Conservation (phyloP, 1,140 invertebrate species). For the Drosophila oshimai region DNA sequence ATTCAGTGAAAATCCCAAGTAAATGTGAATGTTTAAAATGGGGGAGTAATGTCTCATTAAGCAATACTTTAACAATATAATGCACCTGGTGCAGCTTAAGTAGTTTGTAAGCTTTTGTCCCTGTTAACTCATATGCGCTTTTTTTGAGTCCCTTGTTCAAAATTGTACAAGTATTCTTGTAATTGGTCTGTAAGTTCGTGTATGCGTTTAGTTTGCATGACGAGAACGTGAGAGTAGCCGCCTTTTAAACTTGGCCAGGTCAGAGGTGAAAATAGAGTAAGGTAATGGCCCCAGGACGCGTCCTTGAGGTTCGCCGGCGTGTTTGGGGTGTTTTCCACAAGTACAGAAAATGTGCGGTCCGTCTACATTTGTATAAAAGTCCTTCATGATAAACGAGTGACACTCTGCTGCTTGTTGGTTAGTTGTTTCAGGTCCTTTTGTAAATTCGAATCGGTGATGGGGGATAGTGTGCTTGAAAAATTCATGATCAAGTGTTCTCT, state of each 20-base stretch:
- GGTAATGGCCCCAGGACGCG: conserved; percentile 1
- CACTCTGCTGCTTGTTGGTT: too few species aligned
- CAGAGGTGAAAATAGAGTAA: conserved; percentile 6
- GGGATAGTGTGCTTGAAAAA: neutral
- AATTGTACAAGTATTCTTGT: conserved; percentile 1
- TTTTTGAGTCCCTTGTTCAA: neutral
- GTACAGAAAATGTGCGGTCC: conserved; percentile 3
- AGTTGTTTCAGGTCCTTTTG: neutral
- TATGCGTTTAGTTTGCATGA: neutral
- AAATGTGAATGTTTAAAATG: neutral
- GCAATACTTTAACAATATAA: neutral
- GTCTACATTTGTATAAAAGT: neutral
- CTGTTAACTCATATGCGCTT: neutral
- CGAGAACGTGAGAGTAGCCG: neutral
- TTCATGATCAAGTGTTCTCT: neutral
- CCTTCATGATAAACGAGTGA: neutral
- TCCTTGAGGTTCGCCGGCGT: neutral
- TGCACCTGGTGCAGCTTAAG: neutral
- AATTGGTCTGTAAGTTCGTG: conserved; percentile 2
- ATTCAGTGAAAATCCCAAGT: neutral
- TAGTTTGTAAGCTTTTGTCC: neutral
- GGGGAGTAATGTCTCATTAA: conserved; percentile 1
- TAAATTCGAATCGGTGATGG: neutral
- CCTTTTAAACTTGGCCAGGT: neutral
- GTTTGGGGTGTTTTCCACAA: neutral